Base-by-base conservation (phyloP, 2,113 vertebrate genomes). In the Thalassarche chlororhynchos region DNA sequence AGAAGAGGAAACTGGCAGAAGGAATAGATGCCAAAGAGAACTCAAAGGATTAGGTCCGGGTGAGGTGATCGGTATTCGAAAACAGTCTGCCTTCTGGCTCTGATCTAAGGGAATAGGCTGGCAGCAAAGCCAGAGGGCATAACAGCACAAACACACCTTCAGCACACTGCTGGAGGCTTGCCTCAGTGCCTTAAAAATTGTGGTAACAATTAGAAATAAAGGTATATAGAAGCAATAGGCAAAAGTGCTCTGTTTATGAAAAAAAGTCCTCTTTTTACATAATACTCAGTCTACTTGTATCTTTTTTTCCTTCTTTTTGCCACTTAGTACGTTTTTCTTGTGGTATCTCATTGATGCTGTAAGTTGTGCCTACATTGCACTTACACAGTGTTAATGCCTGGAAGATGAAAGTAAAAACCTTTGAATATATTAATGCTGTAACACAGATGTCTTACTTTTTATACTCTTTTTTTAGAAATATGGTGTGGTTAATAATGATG, bases 41-140 rank as follows among this genome's bases (percentile, higher is more conserved):
- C 99, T 99, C 99, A 99, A 99, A 99, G 99, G 99, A 99, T 99
- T 99, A 98, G 99, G 99, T 99, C 99, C 97, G 99, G 99, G 99
- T 99, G 99, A 99, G 99, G 99, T 99, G 99, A 99, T 99, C 99
- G 99, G 99, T 99, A 99, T 99, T 99, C 99, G 99, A 99, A 99
- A 99, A 99, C 99, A 99, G 99, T 99, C 99, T 99, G 99, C 99
- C 99, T 99, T 98, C 99, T 99, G 99, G 99, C 99, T 99, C 99
- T 99, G 99, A 99, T 99, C 99, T 99, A 97, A 99, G 98, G 99
- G 99, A 99, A 99, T 98, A 99, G 99, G 99, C 99, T 99, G 99
- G 99, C 99, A 99, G 99, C 99, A 99, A 99, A 99, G 99, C 99
- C 99, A 99, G 99, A 99, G 99, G 99, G 99, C 99, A 99, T 99